Evolutionary conservation across 2,797 vertebrate genomes (phyloP).

Genomic region (Phrynocephalus guinanensis): DNA sequence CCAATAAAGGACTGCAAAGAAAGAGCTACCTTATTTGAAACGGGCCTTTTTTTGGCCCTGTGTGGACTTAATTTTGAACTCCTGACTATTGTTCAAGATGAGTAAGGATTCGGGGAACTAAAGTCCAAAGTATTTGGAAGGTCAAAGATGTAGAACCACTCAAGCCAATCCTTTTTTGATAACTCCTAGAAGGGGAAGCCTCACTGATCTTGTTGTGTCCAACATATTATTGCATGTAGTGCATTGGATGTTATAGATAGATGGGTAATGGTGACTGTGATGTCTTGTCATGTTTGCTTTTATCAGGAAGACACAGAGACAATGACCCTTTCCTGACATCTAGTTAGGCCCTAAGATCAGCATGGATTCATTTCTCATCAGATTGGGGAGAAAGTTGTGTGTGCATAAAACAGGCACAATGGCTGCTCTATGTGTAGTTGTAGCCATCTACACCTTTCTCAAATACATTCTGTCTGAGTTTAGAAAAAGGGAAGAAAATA

Average conservation of each 20-base stretch:
- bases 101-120: too few species aligned
- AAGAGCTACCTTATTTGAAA: too few species aligned
- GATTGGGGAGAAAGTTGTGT: background rate
- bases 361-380: background rate
- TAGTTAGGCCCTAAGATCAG: background rate
- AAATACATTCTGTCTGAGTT: background rate
- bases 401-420: background rate
- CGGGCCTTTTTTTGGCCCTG: too few species aligned
- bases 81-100: too few species aligned
- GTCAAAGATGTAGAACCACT: too few species aligned
- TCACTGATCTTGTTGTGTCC: background rate
- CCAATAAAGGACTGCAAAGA: too few species aligned
- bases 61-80: too few species aligned
- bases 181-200: background rate
- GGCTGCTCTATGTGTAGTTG: background rate
- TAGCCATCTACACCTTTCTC: background rate
- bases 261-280: too few species aligned
- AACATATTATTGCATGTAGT: background rate
- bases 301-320: background rate
- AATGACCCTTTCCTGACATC: background rate
- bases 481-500: background rate
- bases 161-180: too few species aligned
- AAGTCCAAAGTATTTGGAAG: too few species aligned
- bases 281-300: background rate
- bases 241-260: background rate